These are phyloP conservation scores for Drosophila nigromelanica DNA, from an alignment of 1,140 invertebrate species.

Conservation along the genomic window DNA sequence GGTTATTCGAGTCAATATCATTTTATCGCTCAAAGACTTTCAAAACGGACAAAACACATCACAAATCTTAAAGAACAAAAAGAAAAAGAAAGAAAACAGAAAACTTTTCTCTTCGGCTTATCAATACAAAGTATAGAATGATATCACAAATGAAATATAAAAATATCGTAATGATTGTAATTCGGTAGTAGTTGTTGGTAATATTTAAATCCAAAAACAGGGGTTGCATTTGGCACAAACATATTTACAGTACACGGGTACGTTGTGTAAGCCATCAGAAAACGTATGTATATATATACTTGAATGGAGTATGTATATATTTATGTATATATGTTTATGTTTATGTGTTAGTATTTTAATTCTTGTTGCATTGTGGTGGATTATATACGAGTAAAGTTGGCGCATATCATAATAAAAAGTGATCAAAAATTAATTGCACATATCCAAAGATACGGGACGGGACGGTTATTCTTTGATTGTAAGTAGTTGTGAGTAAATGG, in stretches of 20 bases:
- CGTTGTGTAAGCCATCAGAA: slow-evolving; percentile 56
- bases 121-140: background rate
- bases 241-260: slow-evolving; percentile 75
- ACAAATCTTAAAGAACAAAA: slow-evolving; percentile 8
- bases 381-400: slow-evolving; percentile 63
- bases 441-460: slow-evolving; percentile 59
- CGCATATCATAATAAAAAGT: slow-evolving; percentile 73
- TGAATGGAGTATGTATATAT: slow-evolving; percentile 5
- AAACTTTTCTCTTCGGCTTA: slow-evolving; percentile 11
- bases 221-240: slow-evolving; percentile 80
- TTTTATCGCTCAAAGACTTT: slow-evolving; percentile 5
- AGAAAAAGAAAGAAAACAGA: background rate
- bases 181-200: slow-evolving; percentile 37
- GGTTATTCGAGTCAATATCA: slow-evolving; percentile 4
- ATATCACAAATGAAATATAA: slow-evolving; percentile 3
- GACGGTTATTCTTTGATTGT: slow-evolving; percentile 41
- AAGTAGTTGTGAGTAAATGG: slow-evolving; percentile 10
- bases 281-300: slow-evolving; percentile 38
- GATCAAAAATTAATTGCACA: slow-evolving; percentile 65
- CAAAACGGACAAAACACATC: slow-evolving; percentile 6
- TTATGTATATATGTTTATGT: slow-evolving; percentile 28
- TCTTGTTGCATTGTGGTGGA: slow-evolving; percentile 30
- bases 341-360: slow-evolving; percentile 23
- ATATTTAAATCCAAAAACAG: slow-evolving; percentile 54
- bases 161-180: background rate